Evolutionary conservation across 2,888 invertebrate species (phyloP).

Genomic region (Drosophila siamana): DNA sequence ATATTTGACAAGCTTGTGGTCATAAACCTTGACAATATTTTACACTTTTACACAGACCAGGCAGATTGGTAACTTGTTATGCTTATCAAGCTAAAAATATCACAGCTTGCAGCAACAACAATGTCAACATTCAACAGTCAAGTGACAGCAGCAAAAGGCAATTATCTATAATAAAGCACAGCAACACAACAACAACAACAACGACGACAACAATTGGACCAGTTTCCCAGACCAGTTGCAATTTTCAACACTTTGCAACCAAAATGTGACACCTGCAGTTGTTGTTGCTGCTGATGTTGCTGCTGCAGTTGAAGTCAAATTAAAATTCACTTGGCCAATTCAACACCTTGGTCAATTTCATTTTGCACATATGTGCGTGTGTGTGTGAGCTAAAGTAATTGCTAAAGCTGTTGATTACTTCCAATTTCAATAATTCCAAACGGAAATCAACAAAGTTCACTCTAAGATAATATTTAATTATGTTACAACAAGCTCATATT

Average conservation of each 20-base stretch:
- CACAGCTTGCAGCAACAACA: conserved; percentile 49
- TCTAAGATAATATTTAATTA: conserved; percentile 15
- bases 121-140: conserved; percentile 61
- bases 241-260: conserved; percentile 73
- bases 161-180: conserved; percentile 73
- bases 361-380: conserved; percentile 27
- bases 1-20: conserved; percentile 71
- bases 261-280: conserved; percentile 74
- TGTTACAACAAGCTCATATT: neutral
- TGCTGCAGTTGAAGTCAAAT: conserved; percentile 65
- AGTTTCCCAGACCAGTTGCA: conserved; percentile 62
- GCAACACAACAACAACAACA: conserved; percentile 32
- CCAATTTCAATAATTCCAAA: conserved; percentile 42
- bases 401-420: conserved; percentile 39
- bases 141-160: conserved; percentile 67
- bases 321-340: conserved; percentile 73
- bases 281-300: conserved; percentile 42
- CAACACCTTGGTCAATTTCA: conserved; percentile 75
- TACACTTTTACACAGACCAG: conserved; percentile 9
- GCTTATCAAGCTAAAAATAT: conserved; percentile 51
- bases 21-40: conserved; percentile 58
- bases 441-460: conserved; percentile 31
- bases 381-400: conserved; percentile 38
- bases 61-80: conserved; percentile 32
- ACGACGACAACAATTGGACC: conserved; percentile 40